Evolutionary conservation across 2,113 vertebrate species (phyloP), one percentile per base, ranked within the genome.

Genomic region (Phaethon lepturus): DNA sequence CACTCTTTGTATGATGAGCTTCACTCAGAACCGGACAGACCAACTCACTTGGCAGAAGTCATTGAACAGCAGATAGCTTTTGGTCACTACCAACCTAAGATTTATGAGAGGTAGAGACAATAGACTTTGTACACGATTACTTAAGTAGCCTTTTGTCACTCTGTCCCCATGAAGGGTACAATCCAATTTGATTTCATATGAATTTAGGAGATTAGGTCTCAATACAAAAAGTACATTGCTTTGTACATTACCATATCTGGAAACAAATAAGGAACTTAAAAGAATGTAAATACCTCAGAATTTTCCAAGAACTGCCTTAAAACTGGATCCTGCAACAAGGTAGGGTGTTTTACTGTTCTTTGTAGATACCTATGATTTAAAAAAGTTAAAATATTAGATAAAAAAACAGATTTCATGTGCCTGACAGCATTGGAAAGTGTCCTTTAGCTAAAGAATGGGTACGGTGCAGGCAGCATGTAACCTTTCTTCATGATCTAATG

Each of bases 261-360:
- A 63, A 55, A 84, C 60, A 81, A 73, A 94, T 24, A 86, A 22
- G 73, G 76, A 83, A 87, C 75, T 81, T 76, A 58, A 56, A 95
- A 88, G 81, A 95, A 86, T 64, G 71, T 86, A 86, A 47, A 69
- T 98, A 99, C 99, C 98, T 99, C 99, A 10, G 98, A 98, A 93
- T 98, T 99, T 98, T 99, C 99, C 97, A 99, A 98, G 59, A 99
- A 99, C 93, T 99, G 99, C 85, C 99, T 98, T 71, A 99, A 98
- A 76, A 99, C 99, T 25, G 99, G 98, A 97, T 99, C 99, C 91
- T 99, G 99, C 88, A 99, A 98, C 89, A 99, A 98, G 86, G 99
- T 98, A 25, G 99, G 99, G 93, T 99, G 99, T 68, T 99, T 99
- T 72, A 99, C 99, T n/a, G 99, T 99, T 94, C 99, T 98, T 96